These are phyloP conservation scores for Cremastinae sp. DNA, from an alignment of 2,888 invertebrate species.

Conservation along the genomic window DNA sequence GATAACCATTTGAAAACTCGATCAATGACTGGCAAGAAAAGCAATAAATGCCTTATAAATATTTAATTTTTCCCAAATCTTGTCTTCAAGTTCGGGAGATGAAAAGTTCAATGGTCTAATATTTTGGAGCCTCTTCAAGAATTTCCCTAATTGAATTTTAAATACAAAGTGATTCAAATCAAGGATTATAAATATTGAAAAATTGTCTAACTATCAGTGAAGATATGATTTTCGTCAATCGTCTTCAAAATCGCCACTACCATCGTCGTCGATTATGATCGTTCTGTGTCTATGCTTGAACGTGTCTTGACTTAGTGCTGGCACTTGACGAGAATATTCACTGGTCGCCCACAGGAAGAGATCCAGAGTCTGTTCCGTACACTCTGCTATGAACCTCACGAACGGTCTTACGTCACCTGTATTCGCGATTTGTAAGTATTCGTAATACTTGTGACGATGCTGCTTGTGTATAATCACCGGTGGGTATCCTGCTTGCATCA, in stretches of 20 bases:
- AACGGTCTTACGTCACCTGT: slow-evolving; percentile 97
- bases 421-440: slow-evolving; percentile 94
- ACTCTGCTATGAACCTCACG: slow-evolving; percentile 96
- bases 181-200: background rate
- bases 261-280: slow-evolving; percentile 70
- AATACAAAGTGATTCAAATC: no score
- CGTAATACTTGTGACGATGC: slow-evolving; percentile 91
- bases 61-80: background rate
- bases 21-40: background rate
- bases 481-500: slow-evolving; percentile 97
- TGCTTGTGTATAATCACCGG: slow-evolving; percentile 97
- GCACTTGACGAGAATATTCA: slow-evolving; percentile 86
- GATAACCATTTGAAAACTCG: background rate
- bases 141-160: no score
- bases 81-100: no score
- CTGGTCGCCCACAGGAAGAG: slow-evolving; percentile 92
- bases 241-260: slow-evolving; percentile 69
- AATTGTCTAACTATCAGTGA: slow-evolving; percentile 25
- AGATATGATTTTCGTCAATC: slow-evolving; percentile 60
- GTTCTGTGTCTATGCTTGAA: slow-evolving; percentile 68
- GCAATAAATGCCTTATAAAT: background rate
- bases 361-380: slow-evolving; percentile 93
- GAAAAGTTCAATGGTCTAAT: no score
- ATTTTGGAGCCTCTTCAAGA: no score
- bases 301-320: slow-evolving; percentile 82